Conservation (phyloP, 92 coral and sea anemone genomes). For the Palythoa grandiflora region DNA sequence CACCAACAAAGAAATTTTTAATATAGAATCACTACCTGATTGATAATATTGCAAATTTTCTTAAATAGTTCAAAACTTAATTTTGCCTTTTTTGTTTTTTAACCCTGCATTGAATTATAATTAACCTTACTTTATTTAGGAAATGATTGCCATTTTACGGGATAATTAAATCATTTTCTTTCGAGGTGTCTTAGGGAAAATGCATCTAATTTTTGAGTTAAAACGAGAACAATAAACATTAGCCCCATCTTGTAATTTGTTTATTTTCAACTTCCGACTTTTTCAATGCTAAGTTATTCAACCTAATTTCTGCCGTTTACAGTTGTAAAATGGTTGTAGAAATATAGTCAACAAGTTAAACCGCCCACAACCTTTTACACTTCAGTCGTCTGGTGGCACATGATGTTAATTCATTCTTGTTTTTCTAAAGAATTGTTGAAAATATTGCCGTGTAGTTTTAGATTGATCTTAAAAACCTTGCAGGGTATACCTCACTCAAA, state of each 20-base stretch:
- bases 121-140: not conserved
- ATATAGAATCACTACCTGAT: not conserved
- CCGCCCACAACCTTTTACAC: too few relatives aligned
- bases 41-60: too few relatives aligned
- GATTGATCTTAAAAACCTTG: not conserved
- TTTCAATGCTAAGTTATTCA: not conserved
- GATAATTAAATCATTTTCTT: not conserved
- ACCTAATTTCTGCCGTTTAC: too few relatives aligned
- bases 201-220: constrained; percentile 12
- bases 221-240: not conserved
- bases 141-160: not conserved
- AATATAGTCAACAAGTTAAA: not conserved
- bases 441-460: not conserved
- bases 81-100: too few relatives aligned
- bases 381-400: too few relatives aligned
- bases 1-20: not conserved
- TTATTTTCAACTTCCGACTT: constrained; percentile 6
- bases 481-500: not conserved
- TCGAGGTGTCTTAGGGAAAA: not conserved
- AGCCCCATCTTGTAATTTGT: not conserved
- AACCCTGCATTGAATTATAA: not conserved
- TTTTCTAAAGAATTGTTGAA: not conserved
- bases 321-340: not conserved
- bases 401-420: too few relatives aligned
- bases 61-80: too few relatives aligned